Conservation (phyloP, 2,113 vertebrate genomes). For the Corvus hawaiiensis region DNA sequence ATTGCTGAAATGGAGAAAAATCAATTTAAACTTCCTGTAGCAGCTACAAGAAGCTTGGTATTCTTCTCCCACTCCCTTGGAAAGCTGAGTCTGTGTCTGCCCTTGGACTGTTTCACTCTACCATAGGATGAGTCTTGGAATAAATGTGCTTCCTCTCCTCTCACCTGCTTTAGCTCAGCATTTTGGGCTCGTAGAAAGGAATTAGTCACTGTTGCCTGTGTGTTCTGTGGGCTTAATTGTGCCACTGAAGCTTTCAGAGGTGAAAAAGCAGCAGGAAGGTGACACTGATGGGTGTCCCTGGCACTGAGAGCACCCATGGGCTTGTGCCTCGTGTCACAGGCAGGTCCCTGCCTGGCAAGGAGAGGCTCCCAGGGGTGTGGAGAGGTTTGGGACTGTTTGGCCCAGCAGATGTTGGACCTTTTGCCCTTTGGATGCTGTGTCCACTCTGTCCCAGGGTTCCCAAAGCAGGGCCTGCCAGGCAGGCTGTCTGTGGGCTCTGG, state of each 20-base stretch:
- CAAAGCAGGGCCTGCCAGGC: neutral
- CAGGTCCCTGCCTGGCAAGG: neutral
- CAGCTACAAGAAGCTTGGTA: neutral
- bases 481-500: neutral
- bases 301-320: rapidly evolving
- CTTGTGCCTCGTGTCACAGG: rapidly evolving
- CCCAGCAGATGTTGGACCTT: rapidly evolving
- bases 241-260: neutral
- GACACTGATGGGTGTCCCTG: neutral
- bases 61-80: neutral
- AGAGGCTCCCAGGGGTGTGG: rapidly evolving
- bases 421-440: neutral
- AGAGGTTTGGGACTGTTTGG: neutral
- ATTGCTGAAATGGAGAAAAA: constrained; percentile 51
- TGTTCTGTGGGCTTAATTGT: rapidly evolving
- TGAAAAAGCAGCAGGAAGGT: neutral
- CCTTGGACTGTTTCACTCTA: rapidly evolving
- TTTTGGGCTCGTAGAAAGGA: neutral
- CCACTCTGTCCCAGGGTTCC: no score
- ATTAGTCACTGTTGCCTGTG: rapidly evolving
- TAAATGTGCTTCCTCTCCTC: neutral
- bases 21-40: constrained; percentile 33
- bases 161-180: neutral
- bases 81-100: neutral
- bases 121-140: neutral